phyloP scores from a whole-genome alignment of 2,113 vertebrate species.

The Atlantisia rogersi region DNA sequence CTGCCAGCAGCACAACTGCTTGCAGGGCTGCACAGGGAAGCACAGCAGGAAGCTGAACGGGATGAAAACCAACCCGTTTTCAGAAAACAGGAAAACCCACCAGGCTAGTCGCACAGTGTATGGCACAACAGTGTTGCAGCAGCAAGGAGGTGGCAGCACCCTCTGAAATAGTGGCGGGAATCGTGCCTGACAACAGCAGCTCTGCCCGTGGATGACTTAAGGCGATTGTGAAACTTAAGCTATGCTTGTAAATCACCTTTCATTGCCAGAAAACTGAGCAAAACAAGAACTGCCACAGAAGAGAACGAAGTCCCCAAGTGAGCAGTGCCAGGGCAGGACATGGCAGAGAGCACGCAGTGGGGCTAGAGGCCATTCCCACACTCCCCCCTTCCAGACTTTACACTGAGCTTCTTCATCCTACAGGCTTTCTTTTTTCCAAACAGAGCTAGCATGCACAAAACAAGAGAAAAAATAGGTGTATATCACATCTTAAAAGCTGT shows the following conservation, averaged over 20 bases:
- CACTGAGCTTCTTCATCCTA: neutral
- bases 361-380: neutral
- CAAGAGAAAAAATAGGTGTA: neutral
- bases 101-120: neutral
- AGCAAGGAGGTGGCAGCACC: neutral
- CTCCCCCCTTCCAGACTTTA: too few species aligned
- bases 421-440: neutral
- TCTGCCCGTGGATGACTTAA: neutral
- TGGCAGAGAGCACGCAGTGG: neutral
- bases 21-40: rapidly evolving
- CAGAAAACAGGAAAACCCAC: neutral
- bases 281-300: neutral
- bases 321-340: neutral
- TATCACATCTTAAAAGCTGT: neutral
- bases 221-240: neutral
- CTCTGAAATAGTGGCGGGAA: neutral
- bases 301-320: neutral
- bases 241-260: neutral
- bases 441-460: neutral
- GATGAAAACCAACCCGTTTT: neutral
- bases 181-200: neutral
- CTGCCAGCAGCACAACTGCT: neutral
- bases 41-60: neutral
- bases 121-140: neutral
- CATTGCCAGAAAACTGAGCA: neutral